Conservation (phyloP, 2,888 invertebrate genomes). For the Apoda limacodes region DNA sequence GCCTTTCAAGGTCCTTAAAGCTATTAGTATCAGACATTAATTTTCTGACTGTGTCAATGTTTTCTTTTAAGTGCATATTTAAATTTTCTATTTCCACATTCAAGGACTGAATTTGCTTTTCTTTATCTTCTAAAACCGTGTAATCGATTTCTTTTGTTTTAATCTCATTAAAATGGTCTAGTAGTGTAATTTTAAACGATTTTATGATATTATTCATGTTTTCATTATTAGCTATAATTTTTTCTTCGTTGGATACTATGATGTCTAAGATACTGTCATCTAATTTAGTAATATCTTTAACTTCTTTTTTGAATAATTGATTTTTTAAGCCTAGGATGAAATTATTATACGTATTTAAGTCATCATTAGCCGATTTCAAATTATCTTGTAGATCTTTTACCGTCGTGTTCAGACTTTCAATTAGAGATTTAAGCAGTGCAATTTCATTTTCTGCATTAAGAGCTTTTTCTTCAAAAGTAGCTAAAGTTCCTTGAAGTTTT, state of each 20-base stretch:
- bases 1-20: too few species aligned
- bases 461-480: slow-evolving; percentile 32
- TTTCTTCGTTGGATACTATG: slow-evolving; percentile 47
- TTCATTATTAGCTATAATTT: slow-evolving; percentile 47
- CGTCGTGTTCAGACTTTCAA: slow-evolving; percentile 38
- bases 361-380: slow-evolving; percentile 30
- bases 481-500: slow-evolving; percentile 31
- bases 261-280: slow-evolving; percentile 33
- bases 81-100: slow-evolving; percentile 25
- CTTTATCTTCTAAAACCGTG: slow-evolving; percentile 27
- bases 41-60: background rate
- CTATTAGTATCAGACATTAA: too few species aligned
- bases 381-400: slow-evolving; percentile 37
- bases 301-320: slow-evolving; percentile 33
- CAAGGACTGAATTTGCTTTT: slow-evolving; percentile 26
- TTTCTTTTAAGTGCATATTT: too few species aligned
- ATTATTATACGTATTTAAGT: slow-evolving; percentile 40
- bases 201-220: slow-evolving; percentile 48
- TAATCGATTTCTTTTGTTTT: too few species aligned
- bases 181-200: slow-evolving; percentile 37
- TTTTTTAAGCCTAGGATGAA: slow-evolving; percentile 43
- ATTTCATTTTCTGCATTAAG: slow-evolving; percentile 36
- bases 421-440: slow-evolving; percentile 31
- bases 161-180: too few species aligned
- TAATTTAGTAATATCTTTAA: slow-evolving; percentile 23